Base-by-base conservation (phyloP, 2,888 invertebrate genomes). In the Zygaena filipendulae region DNA sequence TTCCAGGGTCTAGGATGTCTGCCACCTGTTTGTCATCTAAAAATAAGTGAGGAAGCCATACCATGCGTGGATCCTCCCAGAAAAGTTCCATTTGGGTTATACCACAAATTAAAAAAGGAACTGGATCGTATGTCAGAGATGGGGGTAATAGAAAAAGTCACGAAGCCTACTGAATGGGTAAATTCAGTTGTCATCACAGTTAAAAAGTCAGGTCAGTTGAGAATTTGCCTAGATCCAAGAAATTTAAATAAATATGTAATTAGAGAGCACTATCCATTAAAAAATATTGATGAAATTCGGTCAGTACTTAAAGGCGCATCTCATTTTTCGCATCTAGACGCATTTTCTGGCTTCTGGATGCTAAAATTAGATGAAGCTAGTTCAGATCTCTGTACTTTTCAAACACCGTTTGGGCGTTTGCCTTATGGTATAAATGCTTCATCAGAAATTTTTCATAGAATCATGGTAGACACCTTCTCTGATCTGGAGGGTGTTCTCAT, bases 391-490 rank as follows among this genome's bases (percentile, higher is more conserved):
- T 36, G 34, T 20, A 40, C 36, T n/a, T n/a, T n/a, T n/a, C n/a
- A n/a, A n/a, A 38, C 38, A 18, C 38, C 29, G 3, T 38, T 22
- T 26, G 35, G 38, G 1, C 13, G 40, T 4, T 27, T 44, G 7
- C 41, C 43, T 6, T 44, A 30, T 21, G 37, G 42, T 6, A 36
- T 44, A 4, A 39, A 38, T 29, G 32, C 35, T n/a, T n/a, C 16
- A 16, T 7, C 16, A 16, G 16, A 16, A 7, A 16, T 16, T 7
- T 16, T 16, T 16, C 16, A 16, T 16, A 6, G 5, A 16, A 7
- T 6, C 4, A 16, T 16, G 16, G 5, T 16, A 16, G 7, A 16
- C 4, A 4, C 5, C 5, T 16, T 16, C 7, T 6, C 5, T 16
- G 16, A 16, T 16, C 4, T 16, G 4, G 16, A 16, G 7, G 16